Evolutionary conservation across 1,140 invertebrate species (phyloP), one percentile per base, ranked within the genome.

Genomic region (Aethina tumida): DNA sequence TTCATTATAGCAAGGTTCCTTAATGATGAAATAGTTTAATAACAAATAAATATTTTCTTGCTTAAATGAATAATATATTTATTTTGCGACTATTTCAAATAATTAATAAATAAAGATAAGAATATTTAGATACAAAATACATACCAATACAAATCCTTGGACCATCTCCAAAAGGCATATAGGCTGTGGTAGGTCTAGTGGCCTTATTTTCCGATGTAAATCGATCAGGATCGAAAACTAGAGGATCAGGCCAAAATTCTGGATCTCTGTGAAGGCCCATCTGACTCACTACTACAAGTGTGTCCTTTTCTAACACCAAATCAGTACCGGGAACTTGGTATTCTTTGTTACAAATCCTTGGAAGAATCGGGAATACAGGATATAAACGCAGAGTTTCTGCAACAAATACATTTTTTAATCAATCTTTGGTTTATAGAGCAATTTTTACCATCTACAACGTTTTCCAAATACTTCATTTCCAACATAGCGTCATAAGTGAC

Each of bases 201-300:
- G 43, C 45, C 42, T 63, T 69, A 28, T 52, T 54, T 48, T 65
- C 60, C 16, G 59, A 50, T 2, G 49, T 50, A 41, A 70, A 79
- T 53, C 77, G 55, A 40, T 78, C 74, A 0, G 78, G 78, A 49
- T 73, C 62, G 47, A 80, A 81, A 43, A 57, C 59, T 3, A 71
- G 56, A 2, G 79, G 77, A 30, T 80, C 55, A 1, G 69, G 63
- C 62, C 66, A 81, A 45, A 67, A 61, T 2, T 69, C 50, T 2
- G 67, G 62, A 62, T 77, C 69, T 9, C 67, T 65, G 39, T 86
- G 82, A 20, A 86, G 60, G 2, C 69, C 70, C 21, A 72, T 62
- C 2, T 73, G 60, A 0, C 77, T 69, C 18, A 86, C 67, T 9
- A 73, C 56, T 1, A 84, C 56, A 1, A 66, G 46, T 0, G 66